Evolutionary conservation across 2,113 vertebrate genomes (phyloP).

Genomic region (Mixornis gularis): DNA sequence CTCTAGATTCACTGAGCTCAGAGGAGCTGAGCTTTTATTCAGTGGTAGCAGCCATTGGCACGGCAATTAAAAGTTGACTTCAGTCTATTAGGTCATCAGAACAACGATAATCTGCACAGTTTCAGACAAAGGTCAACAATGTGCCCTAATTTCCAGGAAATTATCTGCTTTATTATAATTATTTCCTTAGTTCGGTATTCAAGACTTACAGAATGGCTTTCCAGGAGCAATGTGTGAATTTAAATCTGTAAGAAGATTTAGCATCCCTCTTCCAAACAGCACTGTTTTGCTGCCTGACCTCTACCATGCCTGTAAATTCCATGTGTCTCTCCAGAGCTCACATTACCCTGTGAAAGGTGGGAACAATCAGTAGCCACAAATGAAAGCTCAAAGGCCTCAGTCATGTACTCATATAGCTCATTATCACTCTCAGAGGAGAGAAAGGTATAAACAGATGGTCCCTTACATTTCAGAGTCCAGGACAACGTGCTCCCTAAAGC

Average conservation of each 20-base stretch:
- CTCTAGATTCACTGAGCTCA: neutral
- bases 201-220: constrained; percentile 4
- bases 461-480: neutral
- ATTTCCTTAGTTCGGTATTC: constrained; percentile 46
- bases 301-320: neutral
- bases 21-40: neutral
- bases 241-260: neutral
- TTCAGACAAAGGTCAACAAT: constrained; percentile 35
- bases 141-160: constrained; percentile 38
- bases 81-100: neutral
- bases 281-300: neutral
- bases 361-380: neutral
- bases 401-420: neutral
- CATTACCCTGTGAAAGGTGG: neutral
- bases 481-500: neutral
- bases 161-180: constrained; percentile 38
- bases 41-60: neutral
- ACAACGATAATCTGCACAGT: neutral
- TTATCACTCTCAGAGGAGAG: neutral
- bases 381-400: neutral
- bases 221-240: constrained; percentile 1
- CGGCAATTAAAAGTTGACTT: neutral
- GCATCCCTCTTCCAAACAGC: neutral
- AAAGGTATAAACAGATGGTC: neutral
- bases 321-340: neutral